Evolutionary conservation across 2,797 vertebrate genomes (phyloP).

Genomic region (Petrocephalus sullivani): DNA sequence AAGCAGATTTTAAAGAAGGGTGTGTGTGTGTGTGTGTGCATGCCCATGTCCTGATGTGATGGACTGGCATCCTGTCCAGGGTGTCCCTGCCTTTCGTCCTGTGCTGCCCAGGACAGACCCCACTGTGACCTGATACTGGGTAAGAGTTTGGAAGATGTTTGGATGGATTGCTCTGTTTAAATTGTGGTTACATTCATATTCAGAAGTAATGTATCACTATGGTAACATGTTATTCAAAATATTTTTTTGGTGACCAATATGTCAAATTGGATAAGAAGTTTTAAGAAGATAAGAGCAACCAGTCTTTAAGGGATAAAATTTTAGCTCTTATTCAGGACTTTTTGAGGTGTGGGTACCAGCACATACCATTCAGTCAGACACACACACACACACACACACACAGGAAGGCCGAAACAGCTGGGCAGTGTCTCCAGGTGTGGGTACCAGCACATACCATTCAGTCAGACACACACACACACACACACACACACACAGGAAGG

Average conservation of each 20-base stretch:
- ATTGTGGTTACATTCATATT: background rate
- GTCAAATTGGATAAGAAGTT: background rate
- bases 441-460: background rate
- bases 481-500: background rate
- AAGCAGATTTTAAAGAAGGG: background rate
- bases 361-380: background rate
- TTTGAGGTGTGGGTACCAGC: background rate
- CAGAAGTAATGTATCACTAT: background rate
- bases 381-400: background rate
- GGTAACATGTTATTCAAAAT: background rate
- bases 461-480: background rate
- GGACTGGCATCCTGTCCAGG: background rate
- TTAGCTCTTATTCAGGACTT: background rate
- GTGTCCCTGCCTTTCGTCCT: background rate
- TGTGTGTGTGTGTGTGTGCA: background rate
- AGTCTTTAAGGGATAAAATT: background rate
- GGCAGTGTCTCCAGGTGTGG: background rate
- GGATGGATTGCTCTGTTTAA: background rate
- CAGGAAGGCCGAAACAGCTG: background rate
- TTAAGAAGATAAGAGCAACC: background rate
- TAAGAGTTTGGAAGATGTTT: background rate
- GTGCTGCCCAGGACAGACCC: background rate
- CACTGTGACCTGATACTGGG: background rate
- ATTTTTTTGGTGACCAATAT: background rate
- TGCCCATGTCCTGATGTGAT: background rate